A percentile compares a stretch with the other conserved stretches of the same genome.
Evolutionary conservation across 37 sponge, comb jelly and placozoan genomes (phyloP).

Genomic region (Halisarca cf. caerulea): DNA sequence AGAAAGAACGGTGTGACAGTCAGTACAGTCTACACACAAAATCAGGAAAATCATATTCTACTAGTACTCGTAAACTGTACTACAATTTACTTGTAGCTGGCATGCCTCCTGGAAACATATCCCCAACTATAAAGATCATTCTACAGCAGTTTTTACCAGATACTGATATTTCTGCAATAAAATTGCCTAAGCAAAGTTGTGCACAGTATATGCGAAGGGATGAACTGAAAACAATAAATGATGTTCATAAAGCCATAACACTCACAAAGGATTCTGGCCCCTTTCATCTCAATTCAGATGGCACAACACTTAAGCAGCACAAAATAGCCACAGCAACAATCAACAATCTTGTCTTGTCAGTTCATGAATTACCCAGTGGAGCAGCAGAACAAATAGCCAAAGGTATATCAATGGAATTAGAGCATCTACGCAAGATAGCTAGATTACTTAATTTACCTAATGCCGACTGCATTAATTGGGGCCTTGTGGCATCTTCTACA

Average conservation of each 20-base stretch:
- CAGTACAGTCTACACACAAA: too few species aligned
- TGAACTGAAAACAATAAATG: neutral
- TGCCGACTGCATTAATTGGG: slow-evolving; percentile 57
- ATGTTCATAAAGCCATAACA: neutral
- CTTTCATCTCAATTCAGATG: neutral
- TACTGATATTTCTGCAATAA: neutral
- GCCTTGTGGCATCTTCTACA: slow-evolving; percentile 47
- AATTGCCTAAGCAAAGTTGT: neutral
- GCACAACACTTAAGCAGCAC: neutral
- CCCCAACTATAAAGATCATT: neutral
- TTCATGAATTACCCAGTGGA: slow-evolving; percentile 37
- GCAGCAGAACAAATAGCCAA: slow-evolving; percentile 9
- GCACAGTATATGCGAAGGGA: neutral
- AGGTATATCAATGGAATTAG: slow-evolving; percentile 44
- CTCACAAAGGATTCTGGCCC: neutral
- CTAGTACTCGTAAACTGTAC: neutral
- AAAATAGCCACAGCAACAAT: neutral
- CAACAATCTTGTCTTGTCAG: slow-evolving; percentile 3
- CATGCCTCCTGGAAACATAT: neutral
- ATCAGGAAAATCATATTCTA: neutral
- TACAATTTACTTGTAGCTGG: neutral
- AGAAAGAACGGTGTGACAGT: too few species aligned
- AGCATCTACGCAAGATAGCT: slow-evolving; percentile 37
- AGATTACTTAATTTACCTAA: slow-evolving; percentile 33
- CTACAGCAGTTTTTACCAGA: neutral